Evolutionary conservation across 2,888 invertebrate genomes (phyloP).

Genomic region (Caenorhabditis sp.): DNA sequence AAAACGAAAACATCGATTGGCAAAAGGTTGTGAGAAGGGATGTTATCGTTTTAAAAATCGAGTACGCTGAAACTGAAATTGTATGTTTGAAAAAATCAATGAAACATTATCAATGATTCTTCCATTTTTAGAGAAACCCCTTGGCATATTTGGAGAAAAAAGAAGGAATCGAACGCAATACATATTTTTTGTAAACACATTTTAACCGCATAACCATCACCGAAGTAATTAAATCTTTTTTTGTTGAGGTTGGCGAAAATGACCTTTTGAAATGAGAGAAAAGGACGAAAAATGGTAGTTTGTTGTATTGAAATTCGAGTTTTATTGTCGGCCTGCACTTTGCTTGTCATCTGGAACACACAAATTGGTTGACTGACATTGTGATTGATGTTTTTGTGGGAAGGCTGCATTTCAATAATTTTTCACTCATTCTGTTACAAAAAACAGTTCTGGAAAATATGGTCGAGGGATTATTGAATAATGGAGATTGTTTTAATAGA

Average conservation of each 20-base stretch:
- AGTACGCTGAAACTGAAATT: conserved; percentile 49
- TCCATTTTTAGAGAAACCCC: conserved; percentile 34
- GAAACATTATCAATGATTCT: no score
- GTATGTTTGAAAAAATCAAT: conserved; percentile 1
- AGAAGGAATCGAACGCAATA: neutral
- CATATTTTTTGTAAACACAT: neutral
- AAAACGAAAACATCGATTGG: conserved; percentile 39
- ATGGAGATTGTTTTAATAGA: no score
- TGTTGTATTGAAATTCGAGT: no score
- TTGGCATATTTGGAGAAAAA: neutral
- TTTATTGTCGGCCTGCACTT: neutral
- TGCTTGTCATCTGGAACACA: neutral
- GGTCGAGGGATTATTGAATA: no score
- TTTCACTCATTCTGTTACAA: no score
- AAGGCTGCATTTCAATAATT: no score
- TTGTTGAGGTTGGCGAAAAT: neutral
- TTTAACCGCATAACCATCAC: neutral
- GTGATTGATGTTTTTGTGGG: no score
- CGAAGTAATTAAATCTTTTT: neutral
- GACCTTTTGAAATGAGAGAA: neutral
- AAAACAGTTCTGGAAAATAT: no score
- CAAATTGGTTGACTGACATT: no score
- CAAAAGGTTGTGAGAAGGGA: conserved; percentile 51
- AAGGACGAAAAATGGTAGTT: neutral
- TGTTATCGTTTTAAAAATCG: conserved; percentile 64